A percentile compares a stretch with the other conserved stretches of the same genome.
Conservation (phyloP, 1,140 invertebrate species). For the Apis mellifera region DNA sequence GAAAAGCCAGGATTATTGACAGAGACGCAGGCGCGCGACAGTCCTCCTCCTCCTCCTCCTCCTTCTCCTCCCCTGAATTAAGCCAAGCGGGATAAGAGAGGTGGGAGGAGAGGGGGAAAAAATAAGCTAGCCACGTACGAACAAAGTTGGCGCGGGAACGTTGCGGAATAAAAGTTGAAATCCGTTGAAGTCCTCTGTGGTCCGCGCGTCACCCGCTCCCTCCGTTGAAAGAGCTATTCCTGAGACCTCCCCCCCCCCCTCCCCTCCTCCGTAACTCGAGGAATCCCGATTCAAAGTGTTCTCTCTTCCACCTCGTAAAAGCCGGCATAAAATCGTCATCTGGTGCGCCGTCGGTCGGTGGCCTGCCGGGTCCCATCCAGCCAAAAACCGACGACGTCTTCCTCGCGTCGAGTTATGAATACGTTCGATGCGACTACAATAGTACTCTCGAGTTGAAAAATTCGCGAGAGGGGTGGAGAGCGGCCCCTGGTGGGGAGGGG, state of each 20-base stretch:
- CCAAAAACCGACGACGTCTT: slow-evolving; percentile 57
- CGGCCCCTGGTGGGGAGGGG: not conserved
- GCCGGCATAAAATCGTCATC: slow-evolving; percentile 76
- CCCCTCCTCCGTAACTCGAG: slow-evolving; percentile 58
- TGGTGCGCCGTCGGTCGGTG: too few relatives aligned
- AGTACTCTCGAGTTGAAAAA: slow-evolving; percentile 2
- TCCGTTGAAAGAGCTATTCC: slow-evolving; percentile 41
- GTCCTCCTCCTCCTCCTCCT: not conserved
- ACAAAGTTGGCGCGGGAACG: slow-evolving; percentile 47
- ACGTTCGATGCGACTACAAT: slow-evolving; percentile 72
- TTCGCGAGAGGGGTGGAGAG: not conserved
- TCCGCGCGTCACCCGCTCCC: slow-evolving; percentile 12
- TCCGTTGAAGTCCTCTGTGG: slow-evolving; percentile 14
- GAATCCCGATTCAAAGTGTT: slow-evolving; percentile 72
- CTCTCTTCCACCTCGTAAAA: slow-evolving; percentile 74
- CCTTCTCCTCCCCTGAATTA: slow-evolving; percentile 5
- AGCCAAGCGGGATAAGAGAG: not conserved
- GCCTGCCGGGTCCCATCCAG: slow-evolving; percentile 67
- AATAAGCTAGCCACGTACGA: slow-evolving; percentile 53
- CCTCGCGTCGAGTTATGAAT: slow-evolving; percentile 72
- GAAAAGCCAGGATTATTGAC: slow-evolving; percentile 2
- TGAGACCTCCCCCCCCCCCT: slow-evolving; percentile 35
- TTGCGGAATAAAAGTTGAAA: slow-evolving; percentile 60
- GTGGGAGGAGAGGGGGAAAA: not conserved
- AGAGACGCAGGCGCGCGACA: not conserved